A percentile compares a stretch with the other conserved stretches of the same genome.
Conservation (phyloP, 2,113 vertebrate species). For the Clarias gariepinus region DNA sequence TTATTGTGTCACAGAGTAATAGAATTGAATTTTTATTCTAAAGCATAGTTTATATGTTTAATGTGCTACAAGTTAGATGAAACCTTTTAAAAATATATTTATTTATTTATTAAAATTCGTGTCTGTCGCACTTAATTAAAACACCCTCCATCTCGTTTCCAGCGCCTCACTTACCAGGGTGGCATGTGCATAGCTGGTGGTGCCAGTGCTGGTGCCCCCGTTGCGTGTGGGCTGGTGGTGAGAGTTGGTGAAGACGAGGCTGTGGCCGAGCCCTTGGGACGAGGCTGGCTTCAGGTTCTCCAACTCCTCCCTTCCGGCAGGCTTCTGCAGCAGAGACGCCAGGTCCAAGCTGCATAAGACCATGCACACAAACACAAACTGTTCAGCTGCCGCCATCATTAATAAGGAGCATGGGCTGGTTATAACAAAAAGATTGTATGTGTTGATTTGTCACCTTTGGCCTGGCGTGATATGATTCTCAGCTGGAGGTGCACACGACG, state of each 20-base stretch:
- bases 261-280: constrained; percentile 81
- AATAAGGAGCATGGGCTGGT: neutral
- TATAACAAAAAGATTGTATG: neutral
- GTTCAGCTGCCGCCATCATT: neutral
- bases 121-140: neutral
- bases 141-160: neutral
- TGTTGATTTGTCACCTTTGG: constrained; percentile 76
- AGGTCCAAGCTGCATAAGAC: constrained; percentile 80
- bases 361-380: constrained; percentile 10
- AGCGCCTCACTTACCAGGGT: constrained; percentile 69
- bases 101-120: neutral
- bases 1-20: too few species aligned
- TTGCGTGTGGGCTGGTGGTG: constrained; percentile 79
- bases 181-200: constrained; percentile 82
- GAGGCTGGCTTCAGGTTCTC: constrained; percentile 75
- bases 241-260: constrained; percentile 94
- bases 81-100: neutral
- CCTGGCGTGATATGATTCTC: constrained; percentile 85
- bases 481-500: constrained; percentile 82
- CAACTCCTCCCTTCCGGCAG: constrained; percentile 71
- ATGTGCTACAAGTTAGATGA: neutral
- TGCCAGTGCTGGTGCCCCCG: constrained; percentile 65
- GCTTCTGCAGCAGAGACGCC: constrained; percentile 87
- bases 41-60: neutral
- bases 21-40: neutral